phyloP scores from a whole-genome alignment of 2,797 vertebrate genomes.

The Premnoplex brunnescens region DNA sequence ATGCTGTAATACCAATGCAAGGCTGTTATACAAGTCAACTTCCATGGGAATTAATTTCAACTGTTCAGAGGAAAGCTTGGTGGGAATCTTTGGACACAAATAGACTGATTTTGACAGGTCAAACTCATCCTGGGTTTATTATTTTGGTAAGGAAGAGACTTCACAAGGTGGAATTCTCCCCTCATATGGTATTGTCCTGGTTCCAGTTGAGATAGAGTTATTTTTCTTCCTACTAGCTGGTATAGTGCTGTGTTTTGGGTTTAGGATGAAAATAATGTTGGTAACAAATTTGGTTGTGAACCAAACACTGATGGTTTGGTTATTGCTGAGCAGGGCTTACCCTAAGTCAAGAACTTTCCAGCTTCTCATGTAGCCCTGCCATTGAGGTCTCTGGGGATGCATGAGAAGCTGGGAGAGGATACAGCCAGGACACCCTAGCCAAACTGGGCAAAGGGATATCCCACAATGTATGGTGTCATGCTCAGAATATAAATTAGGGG shows the following conservation, averaged over 20 bases:
- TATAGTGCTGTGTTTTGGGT: background rate
- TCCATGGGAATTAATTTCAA: background rate
- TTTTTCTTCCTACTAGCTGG: background rate
- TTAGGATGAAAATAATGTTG: background rate
- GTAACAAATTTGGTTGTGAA: background rate
- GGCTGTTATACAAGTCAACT: background rate
- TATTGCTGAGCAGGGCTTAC: background rate
- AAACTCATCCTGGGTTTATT: background rate
- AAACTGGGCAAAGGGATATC: background rate
- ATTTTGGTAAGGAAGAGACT: background rate
- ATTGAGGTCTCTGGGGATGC: background rate
- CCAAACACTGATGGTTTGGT: background rate
- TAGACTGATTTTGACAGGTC: background rate
- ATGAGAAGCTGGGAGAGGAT: background rate
- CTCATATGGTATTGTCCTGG: background rate
- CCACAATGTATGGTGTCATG: background rate
- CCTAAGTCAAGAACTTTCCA: background rate
- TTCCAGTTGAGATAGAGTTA: background rate
- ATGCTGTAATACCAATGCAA: background rate
- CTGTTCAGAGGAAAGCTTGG: background rate
- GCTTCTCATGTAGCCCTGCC: background rate
- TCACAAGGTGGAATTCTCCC: background rate
- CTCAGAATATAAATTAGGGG: background rate
- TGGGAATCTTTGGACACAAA: background rate
- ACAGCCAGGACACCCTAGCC: background rate